Percentiles rank a stretch among this genome's conserved stretches.
Evolutionary conservation across 2,113 vertebrate species (phyloP).

Genomic region (Furnarius figulus): DNA sequence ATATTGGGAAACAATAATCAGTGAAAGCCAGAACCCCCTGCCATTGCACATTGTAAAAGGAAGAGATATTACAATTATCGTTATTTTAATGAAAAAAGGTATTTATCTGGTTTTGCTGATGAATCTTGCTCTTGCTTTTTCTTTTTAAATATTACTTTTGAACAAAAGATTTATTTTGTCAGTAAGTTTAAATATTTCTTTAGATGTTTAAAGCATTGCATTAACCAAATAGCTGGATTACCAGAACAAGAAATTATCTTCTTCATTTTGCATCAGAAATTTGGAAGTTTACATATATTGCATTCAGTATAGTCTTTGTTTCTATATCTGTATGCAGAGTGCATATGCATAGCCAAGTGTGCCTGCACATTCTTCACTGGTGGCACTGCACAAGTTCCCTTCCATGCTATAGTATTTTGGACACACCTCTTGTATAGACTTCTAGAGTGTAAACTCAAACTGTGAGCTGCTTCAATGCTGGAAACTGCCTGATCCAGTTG

Average conservation of each 20-base stretch:
- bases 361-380: neutral
- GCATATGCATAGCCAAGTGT: neutral
- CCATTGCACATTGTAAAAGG: neutral
- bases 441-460: neutral
- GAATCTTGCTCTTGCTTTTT: neutral
- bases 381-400: neutral
- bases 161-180: neutral
- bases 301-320: neutral
- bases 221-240: neutral
- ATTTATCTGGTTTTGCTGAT: neutral
- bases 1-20: neutral
- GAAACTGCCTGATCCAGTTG: slow-evolving; percentile 3
- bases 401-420: neutral
- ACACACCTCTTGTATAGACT: neutral
- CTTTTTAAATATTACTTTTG: neutral
- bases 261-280: neutral
- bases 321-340: neutral
- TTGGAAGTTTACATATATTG: neutral
- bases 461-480: neutral
- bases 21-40: neutral
- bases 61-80: neutral
- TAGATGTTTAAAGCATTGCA: neutral
- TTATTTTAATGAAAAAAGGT: neutral
- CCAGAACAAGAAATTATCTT: neutral
- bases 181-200: neutral